phyloP scores from a whole-genome alignment of 30 jellyfish, hydroid and myxozoan genomes.

The Pelagia noctiluca region DNA sequence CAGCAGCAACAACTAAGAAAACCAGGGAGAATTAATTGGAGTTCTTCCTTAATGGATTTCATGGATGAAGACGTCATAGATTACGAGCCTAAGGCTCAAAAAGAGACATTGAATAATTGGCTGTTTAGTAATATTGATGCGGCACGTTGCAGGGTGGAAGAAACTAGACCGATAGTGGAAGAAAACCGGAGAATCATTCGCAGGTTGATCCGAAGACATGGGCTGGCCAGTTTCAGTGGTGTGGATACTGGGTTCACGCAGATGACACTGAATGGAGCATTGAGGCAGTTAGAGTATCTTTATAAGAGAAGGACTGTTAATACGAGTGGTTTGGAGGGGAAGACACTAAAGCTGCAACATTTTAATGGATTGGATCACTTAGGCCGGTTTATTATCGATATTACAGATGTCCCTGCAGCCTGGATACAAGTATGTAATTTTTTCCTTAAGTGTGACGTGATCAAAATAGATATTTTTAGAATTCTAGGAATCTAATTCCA shows the following conservation, averaged over 20 bases:
- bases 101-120: constrained; percentile 60
- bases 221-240: constrained; percentile 48
- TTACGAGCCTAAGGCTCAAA: constrained; percentile 7
- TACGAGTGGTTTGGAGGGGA: constrained; percentile 48
- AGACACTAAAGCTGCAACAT: constrained; percentile 38
- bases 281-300: constrained; percentile 65
- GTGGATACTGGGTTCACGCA: constrained; percentile 57
- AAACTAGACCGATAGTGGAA: constrained; percentile 38
- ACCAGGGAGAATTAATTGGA: constrained; percentile 52
- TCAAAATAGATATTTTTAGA: no score
- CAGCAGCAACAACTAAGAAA: neutral
- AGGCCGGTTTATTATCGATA: constrained; percentile 72
- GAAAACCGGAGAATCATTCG: constrained; percentile 55
- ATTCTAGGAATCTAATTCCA: neutral
- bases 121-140: constrained; percentile 37
- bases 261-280: constrained; percentile 69
- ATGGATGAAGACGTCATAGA: constrained; percentile 56
- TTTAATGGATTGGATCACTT: constrained; percentile 78
- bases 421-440: constrained; percentile 67
- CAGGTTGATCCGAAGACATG: constrained; percentile 55
- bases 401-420: constrained; percentile 66
- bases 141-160: constrained; percentile 48
- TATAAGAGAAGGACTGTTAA: constrained; percentile 60
- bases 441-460: no score
- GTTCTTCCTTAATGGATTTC: constrained; percentile 27